A percentile compares a stretch with the other conserved stretches of the same genome.
These are phyloP conservation scores for Cartodere bifasciata DNA, from an alignment of 2,888 invertebrate species.

Conservation along the genomic window DNA sequence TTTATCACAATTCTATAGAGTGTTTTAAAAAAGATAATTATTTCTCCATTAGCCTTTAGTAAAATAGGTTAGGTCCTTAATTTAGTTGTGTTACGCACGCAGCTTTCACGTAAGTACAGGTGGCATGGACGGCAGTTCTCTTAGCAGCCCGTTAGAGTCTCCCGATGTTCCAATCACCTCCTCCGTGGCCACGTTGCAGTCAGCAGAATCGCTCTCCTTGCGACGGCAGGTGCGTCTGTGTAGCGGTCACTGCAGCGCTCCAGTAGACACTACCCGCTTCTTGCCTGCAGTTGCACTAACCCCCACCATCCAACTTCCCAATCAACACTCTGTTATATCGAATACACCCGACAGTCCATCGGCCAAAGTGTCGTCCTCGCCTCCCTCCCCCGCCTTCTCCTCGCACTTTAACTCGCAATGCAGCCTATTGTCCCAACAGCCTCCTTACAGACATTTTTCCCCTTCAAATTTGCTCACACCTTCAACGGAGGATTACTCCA, in stretches of 20 bases:
- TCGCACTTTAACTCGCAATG: constrained; percentile 29
- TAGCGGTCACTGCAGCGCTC: constrained; percentile 29
- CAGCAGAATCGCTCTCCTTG: constrained; percentile 45
- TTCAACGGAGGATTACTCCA: constrained; percentile 33
- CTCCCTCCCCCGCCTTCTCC: constrained; percentile 30
- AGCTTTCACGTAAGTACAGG: constrained; percentile 76
- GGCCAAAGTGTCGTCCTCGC: constrained; percentile 42
- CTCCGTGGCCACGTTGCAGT: constrained; percentile 52
- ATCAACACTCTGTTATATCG: constrained; percentile 26
- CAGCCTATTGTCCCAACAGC: constrained; percentile 25
- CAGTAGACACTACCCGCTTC: constrained; percentile 20
- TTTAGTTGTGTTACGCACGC: constrained; percentile 27
- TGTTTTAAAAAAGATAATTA: no score
- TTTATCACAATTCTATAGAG: no score
- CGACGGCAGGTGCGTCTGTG: constrained; percentile 37
- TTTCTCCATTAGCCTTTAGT: no score
- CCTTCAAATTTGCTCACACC: constrained; percentile 49
- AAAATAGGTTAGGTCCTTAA: no score
- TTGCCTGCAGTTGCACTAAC: constrained; percentile 16
- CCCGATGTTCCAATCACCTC: constrained; percentile 59
- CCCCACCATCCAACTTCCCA: constrained; percentile 15
- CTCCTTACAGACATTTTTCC: constrained; percentile 31
- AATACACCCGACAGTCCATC: constrained; percentile 57
- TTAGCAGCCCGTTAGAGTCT: constrained; percentile 74
- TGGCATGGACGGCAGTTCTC: constrained; percentile 62